Evolutionary conservation across 2,113 vertebrate species (phyloP), one percentile per base, ranked within the genome.

Genomic region (Hepsetus odoe): DNA sequence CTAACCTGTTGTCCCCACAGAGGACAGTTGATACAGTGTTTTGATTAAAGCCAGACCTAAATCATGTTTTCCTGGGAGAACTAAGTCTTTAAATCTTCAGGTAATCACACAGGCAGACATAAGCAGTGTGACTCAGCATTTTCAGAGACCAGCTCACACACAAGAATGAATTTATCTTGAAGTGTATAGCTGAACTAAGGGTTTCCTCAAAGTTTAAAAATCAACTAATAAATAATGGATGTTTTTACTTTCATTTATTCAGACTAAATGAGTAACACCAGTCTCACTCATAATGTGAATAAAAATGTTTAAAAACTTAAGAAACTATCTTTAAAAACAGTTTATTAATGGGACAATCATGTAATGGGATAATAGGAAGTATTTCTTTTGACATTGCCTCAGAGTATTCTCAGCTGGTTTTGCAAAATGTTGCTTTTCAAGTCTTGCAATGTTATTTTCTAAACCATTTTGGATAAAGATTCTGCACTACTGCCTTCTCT

Each of bases 31-130:
- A 74, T 74, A 28, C 38, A 16, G 35, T 59, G 72, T 59, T 56
- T 74, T 61, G 72, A 74, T 59, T 74, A 74, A 38, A 74, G 38
- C 40, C 24, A 18, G 55, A 11, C 55, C 44, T 74, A 74, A 59
- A 74, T 74, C 72, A 74, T 12, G 33, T 53, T 6, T 38, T 22
- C 55, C 56, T 59, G 24, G 38, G 24, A 22, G 24, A 38, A 42
- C 33, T 16, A 18, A 59, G n/a, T 44, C 55, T 64, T 40, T 72
- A 32, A 38, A 65, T 65, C 61, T 38, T 9, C 33, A 38, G 16
- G 3, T 38, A 35, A 33, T 65, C 32, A 35, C 59, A 64, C 32
- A 33, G 28, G 32, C 32, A 38, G 61, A 65, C 32, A 22, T 20
- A n/a, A 65, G 61, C 33, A 22, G 18, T 65, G 33, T 65, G 61